Percentiles rank a stretch among this genome's conserved stretches.
These are phyloP conservation scores for Diabrotica balteata DNA, from an alignment of 2,888 invertebrate genomes.

Conservation along the genomic window DNA sequence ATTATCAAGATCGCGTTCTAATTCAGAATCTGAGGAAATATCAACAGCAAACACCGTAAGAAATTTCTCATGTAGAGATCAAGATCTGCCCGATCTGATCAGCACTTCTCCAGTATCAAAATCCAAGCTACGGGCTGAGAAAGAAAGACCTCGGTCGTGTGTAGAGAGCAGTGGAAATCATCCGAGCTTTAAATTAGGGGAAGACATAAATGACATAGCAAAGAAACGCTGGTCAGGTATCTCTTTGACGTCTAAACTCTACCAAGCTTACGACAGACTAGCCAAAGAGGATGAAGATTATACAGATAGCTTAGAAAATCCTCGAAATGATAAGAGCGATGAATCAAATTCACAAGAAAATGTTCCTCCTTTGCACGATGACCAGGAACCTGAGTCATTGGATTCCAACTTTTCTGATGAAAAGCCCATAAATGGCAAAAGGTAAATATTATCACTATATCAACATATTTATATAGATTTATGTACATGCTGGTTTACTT, in stretches of 20 bases:
- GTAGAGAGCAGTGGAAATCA: constrained; percentile 64
- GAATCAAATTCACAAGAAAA: constrained; percentile 41
- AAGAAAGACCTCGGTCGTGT: constrained; percentile 74
- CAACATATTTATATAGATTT: too few species aligned
- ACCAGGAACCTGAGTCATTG: constrained; percentile 54
- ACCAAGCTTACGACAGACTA: constrained; percentile 75
- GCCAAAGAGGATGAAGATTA: constrained; percentile 74
- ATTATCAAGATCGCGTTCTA: constrained; percentile 63
- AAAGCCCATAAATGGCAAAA: constrained; percentile 66
- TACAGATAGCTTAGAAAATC: constrained; percentile 75
- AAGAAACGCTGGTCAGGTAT: constrained; percentile 79
- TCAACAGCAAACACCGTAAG: constrained; percentile 63
- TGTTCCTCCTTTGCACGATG: constrained; percentile 41
- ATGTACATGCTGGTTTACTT: too few species aligned
- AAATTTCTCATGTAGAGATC: constrained; percentile 57
- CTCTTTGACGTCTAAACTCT: constrained; percentile 73
- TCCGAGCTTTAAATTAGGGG: constrained; percentile 56
- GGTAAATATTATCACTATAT: constrained; percentile 47
- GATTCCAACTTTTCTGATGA: constrained; percentile 57
- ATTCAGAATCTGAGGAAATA: constrained; percentile 60
- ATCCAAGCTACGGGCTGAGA: constrained; percentile 47
- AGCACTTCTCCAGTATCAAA: constrained; percentile 64
- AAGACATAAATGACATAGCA: constrained; percentile 57
- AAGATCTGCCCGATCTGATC: constrained; percentile 65
- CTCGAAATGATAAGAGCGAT: constrained; percentile 33